These are phyloP conservation scores for Zosterops hypoxanthus DNA, from an alignment of 2,113 vertebrate species.

Conservation along the genomic window DNA sequence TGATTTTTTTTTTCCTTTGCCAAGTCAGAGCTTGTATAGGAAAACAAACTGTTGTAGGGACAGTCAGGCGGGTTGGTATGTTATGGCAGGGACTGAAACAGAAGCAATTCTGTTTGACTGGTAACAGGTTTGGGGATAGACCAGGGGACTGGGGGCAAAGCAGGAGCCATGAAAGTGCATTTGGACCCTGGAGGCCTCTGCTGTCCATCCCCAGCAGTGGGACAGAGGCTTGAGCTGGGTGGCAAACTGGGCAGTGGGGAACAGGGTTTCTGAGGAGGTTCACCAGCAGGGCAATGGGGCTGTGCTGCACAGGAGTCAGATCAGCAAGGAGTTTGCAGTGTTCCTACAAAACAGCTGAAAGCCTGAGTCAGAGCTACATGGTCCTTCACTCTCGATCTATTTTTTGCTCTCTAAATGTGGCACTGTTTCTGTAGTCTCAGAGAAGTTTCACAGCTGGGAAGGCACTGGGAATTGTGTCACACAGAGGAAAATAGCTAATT, in stretches of 20 bases:
- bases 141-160: background rate
- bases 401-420: background rate
- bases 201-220: background rate
- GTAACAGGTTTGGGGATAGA: background rate
- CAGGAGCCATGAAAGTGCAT: background rate
- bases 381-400: background rate
- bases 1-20: background rate
- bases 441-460: background rate
- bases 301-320: background rate
- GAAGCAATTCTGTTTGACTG: background rate
- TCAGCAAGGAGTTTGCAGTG: background rate
- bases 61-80: background rate
- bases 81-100: background rate
- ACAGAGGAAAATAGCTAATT: background rate
- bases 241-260: background rate
- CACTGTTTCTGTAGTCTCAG: background rate
- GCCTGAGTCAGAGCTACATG: background rate
- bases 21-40: background rate
- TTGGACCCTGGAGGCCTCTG: background rate
- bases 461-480: background rate
- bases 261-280: background rate
- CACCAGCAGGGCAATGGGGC: background rate
- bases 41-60: background rate
- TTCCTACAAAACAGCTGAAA: background rate
- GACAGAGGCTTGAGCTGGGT: background rate